Conservation (phyloP, 1,140 invertebrate genomes). For the Drosophila biarmipes region DNA sequence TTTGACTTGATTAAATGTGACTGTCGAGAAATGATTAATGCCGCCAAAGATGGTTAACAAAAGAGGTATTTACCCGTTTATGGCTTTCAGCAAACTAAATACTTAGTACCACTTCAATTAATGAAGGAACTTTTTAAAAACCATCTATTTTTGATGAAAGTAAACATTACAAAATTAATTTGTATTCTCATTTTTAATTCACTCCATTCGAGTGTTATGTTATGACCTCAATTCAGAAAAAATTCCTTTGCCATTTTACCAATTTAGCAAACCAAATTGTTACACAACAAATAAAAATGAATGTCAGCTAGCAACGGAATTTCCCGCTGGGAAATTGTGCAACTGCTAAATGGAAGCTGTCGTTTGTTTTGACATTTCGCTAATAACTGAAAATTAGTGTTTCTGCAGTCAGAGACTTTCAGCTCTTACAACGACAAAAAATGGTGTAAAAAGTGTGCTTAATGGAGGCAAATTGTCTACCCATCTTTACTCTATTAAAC, state of each 20-base stretch:
- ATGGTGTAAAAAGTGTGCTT: slow-evolving; percentile 4
- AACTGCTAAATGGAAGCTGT: slow-evolving; percentile 47
- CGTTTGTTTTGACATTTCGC: slow-evolving; percentile 75
- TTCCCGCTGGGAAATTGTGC: slow-evolving; percentile 12
- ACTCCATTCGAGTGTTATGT: slow-evolving; percentile 9
- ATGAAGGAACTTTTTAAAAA: neutral
- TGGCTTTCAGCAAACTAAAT: neutral
- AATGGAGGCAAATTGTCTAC: slow-evolving; percentile 3
- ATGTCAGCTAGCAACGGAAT: slow-evolving; percentile 27
- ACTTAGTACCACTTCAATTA: neutral
- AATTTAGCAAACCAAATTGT: slow-evolving; percentile 19
- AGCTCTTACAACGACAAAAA: slow-evolving; percentile 9
- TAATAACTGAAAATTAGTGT: slow-evolving; percentile 77
- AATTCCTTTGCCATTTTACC: slow-evolving; percentile 7
- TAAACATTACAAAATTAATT: neutral
- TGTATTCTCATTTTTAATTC: neutral
- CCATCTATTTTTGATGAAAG: neutral
- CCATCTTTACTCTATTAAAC: neutral
- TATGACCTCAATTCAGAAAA: slow-evolving; percentile 3
- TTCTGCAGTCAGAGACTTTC: slow-evolving; percentile 43
- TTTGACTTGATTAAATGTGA: slow-evolving; percentile 36
- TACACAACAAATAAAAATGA: slow-evolving; percentile 12
- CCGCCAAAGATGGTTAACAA: neutral
- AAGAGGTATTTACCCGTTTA: neutral
- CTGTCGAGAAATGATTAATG: slow-evolving; percentile 41